Evolutionary conservation across 2,113 vertebrate species (phyloP).

Genomic region (Tenebrosternarchus preto): DNA sequence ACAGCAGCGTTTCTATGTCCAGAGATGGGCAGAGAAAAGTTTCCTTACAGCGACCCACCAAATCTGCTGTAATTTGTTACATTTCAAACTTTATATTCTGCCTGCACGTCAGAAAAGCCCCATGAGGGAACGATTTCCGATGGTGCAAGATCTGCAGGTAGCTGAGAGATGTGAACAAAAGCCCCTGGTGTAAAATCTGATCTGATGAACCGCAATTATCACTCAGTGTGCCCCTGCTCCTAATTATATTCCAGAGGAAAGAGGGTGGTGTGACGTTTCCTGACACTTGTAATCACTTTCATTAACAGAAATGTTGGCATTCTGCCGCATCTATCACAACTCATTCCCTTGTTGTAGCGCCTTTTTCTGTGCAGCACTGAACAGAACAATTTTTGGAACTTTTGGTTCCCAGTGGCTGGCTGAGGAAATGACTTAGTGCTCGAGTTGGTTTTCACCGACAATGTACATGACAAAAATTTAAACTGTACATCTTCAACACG

Average conservation of each 20-base stretch:
- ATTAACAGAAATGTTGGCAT: constrained; percentile 32
- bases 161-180: constrained; percentile 27
- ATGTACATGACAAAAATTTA: background rate
- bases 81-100: constrained; percentile 18
- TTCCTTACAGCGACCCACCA: background rate
- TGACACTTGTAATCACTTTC: constrained; percentile 40
- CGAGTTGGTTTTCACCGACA: background rate
- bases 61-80: constrained; percentile 5
- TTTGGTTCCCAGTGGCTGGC: background rate
- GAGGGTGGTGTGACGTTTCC: constrained; percentile 17
- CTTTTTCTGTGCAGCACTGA: constrained; percentile 15
- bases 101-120: background rate
- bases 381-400: constrained; percentile 11
- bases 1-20: background rate
- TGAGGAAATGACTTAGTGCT: background rate
- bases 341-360: constrained; percentile 21
- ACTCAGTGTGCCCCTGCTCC: constrained; percentile 45
- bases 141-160: constrained; percentile 38
- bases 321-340: constrained; percentile 3
- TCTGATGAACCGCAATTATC: constrained; percentile 42
- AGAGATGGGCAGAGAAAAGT: background rate
- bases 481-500: background rate
- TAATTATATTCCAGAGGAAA: constrained; percentile 12
- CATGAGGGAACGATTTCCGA: constrained; percentile 21
- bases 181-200: constrained; percentile 18